These are phyloP conservation scores for Ardeotis arabs DNA, from an alignment of 2,113 vertebrate species.

Conservation along the genomic window DNA sequence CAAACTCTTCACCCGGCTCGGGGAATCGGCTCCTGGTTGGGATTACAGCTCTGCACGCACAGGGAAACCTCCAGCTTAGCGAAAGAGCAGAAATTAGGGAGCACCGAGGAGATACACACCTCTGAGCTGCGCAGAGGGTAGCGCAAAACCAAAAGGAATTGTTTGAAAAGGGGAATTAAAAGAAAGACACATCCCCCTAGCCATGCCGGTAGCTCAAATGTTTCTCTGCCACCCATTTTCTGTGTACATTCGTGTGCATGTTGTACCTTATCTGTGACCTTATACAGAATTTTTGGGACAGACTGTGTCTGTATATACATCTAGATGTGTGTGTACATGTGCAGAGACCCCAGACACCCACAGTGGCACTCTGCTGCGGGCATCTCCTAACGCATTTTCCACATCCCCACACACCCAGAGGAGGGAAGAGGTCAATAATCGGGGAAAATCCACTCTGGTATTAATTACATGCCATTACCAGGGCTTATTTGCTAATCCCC, in stretches of 20 bases:
- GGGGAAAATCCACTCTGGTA: neutral
- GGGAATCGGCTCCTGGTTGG: neutral
- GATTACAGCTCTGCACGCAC: neutral
- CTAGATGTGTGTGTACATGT: rapidly evolving
- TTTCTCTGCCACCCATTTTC: neutral
- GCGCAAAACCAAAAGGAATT: rapidly evolving
- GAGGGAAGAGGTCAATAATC: neutral
- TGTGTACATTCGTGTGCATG: rapidly evolving
- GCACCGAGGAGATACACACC: rapidly evolving
- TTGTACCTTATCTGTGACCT: neutral
- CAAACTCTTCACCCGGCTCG: neutral
- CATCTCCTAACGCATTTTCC: neutral
- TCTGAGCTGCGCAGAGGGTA: rapidly evolving
- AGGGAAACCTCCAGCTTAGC: neutral
- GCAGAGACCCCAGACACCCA: neutral
- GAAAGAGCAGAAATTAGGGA: neutral
- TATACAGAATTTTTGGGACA: rapidly evolving
- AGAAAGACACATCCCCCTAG: too few species aligned
- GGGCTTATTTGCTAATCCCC: neutral
- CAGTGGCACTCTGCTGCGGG: neutral
- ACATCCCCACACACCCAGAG: neutral
- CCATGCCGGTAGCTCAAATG: neutral
- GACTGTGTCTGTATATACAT: rapidly evolving
- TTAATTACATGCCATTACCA: neutral
- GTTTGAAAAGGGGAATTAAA: neutral